Evolutionary conservation across 2,888 invertebrate species (phyloP).

Genomic region (Sturmia bella): DNA sequence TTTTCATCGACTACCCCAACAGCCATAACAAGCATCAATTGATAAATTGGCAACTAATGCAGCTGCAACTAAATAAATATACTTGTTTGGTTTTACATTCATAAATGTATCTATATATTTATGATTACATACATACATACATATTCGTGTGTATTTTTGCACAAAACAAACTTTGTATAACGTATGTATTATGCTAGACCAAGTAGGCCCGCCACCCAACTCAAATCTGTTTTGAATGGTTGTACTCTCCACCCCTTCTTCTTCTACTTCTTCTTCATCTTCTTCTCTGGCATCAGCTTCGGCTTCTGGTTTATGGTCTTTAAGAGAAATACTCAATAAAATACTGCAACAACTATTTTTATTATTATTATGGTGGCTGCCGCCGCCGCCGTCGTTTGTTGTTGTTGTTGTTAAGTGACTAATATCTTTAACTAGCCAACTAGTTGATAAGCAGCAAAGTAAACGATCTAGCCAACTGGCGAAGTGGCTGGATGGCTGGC

Average conservation of each 20-base stretch:
- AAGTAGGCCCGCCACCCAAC: conserved; percentile 63
- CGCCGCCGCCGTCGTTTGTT: too few relatives aligned
- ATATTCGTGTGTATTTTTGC: neutral
- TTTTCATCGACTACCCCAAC: conserved; percentile 62
- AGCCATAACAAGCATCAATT: conserved; percentile 68
- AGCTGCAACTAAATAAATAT: conserved; percentile 67
- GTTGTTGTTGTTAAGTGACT: conserved; percentile 58
- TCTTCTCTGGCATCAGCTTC: too few relatives aligned
- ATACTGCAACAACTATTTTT: conserved; percentile 42
- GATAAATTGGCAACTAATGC: conserved; percentile 71
- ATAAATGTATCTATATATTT: neutral
- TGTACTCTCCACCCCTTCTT: neutral
- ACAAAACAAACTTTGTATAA: conserved; percentile 24
- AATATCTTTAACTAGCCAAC: conserved; percentile 53
- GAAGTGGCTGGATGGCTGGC: conserved; percentile 3
- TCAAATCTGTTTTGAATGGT: conserved; percentile 20
- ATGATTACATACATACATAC: conserved; percentile 6
- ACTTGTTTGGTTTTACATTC: conserved; percentile 34
- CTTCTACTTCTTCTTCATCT: too few relatives aligned
- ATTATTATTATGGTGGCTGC: too few relatives aligned
- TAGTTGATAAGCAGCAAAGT: conserved; percentile 43
- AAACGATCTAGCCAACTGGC: conserved; percentile 20
- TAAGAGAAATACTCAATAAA: conserved; percentile 45
- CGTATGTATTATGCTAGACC: conserved; percentile 9
- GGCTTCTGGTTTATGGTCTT: neutral